Conservation (phyloP, 2,113 vertebrate species). For the Naja naja region DNA sequence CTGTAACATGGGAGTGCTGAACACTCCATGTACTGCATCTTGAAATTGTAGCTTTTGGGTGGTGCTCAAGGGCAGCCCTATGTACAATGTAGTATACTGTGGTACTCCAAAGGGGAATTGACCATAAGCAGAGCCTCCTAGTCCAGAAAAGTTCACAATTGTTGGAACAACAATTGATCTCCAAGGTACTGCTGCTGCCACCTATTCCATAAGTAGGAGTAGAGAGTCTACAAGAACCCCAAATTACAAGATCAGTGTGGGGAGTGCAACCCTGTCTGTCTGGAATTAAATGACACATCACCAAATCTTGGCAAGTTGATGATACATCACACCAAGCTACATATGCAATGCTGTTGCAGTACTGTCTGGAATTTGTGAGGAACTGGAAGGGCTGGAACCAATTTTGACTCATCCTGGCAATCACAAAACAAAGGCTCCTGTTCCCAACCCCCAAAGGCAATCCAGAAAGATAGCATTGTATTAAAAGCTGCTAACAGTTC, state of each 20-base stretch:
- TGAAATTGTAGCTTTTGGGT: background rate
- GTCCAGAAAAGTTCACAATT: background rate
- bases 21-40: background rate
- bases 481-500: background rate
- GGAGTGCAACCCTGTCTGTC: background rate
- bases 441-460: background rate
- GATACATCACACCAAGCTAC: background rate
- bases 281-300: background rate
- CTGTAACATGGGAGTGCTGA: background rate
- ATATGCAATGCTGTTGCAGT: background rate
- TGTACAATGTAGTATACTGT: background rate
- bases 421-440: background rate
- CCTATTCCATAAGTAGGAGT: background rate
- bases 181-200: background rate
- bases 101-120: background rate
- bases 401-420: background rate
- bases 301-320: background rate
- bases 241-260: background rate
- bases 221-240: background rate
- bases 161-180: background rate
- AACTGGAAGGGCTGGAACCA: background rate
- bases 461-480: background rate
- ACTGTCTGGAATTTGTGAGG: background rate
- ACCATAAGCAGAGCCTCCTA: background rate
- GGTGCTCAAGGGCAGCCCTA: background rate